phyloP scores from a whole-genome alignment of 2,888 invertebrate genomes.

The Trachelus stipa region DNA sequence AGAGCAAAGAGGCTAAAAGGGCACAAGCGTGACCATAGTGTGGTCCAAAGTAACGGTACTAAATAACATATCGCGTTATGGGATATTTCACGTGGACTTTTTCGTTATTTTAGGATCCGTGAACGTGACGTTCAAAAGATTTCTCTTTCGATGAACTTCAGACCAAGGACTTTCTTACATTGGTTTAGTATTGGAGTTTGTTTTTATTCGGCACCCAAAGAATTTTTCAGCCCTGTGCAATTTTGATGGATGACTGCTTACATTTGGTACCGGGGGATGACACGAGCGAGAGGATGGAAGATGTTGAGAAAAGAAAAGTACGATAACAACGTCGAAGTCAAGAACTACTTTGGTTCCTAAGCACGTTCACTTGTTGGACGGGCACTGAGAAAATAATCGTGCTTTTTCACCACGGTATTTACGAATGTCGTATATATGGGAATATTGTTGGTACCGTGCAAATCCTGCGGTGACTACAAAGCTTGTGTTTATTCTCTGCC shows the following conservation, averaged over 20 bases:
- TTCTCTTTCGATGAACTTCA: constrained; percentile 16
- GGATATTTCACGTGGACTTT: constrained; percentile 34
- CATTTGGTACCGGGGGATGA: constrained; percentile 1
- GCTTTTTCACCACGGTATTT: constrained; percentile 46
- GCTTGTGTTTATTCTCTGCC: constrained; percentile 21
- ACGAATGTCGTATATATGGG: constrained; percentile 32
- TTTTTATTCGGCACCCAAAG: constrained; percentile 45
- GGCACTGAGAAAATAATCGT: constrained; percentile 48
- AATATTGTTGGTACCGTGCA: constrained; percentile 36
- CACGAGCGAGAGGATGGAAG: constrained; percentile 21
- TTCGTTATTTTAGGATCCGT: constrained; percentile 53
- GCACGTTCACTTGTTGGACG: constrained; percentile 42
- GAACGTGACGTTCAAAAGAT: constrained; percentile 30
- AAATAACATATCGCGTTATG: constrained; percentile 23
- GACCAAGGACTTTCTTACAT: neutral
- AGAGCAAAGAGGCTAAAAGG: constrained; percentile 15
- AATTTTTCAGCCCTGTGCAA: constrained; percentile 35
- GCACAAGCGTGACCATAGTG: constrained; percentile 41
- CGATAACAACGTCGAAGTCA: constrained; percentile 17
- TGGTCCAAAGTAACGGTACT: constrained; percentile 23
- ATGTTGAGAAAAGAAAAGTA: neutral
- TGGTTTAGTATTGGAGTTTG: constrained; percentile 39
- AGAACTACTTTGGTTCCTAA: constrained; percentile 33
- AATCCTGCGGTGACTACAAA: constrained; percentile 32
- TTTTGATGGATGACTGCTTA: constrained; percentile 40